Conservation (phyloP, 2,797 vertebrate species). For the Jordanella pulchra region DNA sequence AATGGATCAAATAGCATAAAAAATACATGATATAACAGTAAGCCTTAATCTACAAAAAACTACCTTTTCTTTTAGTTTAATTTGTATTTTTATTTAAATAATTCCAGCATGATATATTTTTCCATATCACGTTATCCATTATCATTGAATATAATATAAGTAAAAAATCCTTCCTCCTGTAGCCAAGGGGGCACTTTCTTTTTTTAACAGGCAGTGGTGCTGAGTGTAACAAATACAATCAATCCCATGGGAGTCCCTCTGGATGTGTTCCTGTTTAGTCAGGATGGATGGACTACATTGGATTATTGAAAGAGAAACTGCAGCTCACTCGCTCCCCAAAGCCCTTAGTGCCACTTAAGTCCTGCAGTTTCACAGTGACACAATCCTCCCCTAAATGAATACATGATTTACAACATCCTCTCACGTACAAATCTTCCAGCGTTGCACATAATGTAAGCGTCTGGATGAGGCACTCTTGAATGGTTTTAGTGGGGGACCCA, state of each 20-base stretch:
- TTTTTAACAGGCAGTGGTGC: background rate
- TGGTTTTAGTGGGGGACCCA: constrained; percentile 44
- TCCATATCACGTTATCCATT: background rate
- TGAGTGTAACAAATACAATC: background rate
- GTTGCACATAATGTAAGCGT: constrained; percentile 27
- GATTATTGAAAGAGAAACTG: constrained; percentile 1
- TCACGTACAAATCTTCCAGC: constrained; percentile 21
- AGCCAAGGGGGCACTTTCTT: background rate
- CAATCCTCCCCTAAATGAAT: constrained; percentile 12
- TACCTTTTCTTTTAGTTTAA: too few species aligned
- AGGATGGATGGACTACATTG: constrained; percentile 8
- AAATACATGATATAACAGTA: too few species aligned
- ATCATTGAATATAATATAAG: background rate
- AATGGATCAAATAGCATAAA: too few species aligned
- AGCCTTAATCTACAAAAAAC: too few species aligned
- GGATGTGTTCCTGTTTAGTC: background rate
- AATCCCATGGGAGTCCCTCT: constrained; percentile 1
- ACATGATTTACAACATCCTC: constrained; percentile 8
- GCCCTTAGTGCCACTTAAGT: constrained; percentile 4
- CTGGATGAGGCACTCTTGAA: constrained; percentile 38
- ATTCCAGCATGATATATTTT: background rate
- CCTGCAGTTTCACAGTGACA: background rate
- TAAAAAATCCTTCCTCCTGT: background rate
- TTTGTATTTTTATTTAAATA: background rate
- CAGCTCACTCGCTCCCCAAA: background rate